Evolutionary conservation across 2,113 vertebrate genomes (phyloP), one percentile per base, ranked within the genome.

Genomic region (Coreoperca whiteheadi): DNA sequence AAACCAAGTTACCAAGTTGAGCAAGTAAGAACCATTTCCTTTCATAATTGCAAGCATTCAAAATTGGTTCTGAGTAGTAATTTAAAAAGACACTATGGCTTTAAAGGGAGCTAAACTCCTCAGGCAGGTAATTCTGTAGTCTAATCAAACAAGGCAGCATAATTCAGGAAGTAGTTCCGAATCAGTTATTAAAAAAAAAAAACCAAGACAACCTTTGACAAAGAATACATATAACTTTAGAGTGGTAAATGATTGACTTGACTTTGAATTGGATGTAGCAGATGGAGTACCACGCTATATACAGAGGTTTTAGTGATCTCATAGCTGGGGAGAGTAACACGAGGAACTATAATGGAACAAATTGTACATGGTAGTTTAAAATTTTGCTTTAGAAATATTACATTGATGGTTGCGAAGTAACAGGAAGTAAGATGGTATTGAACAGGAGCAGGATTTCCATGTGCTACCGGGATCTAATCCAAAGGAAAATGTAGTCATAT

Each of bases 401-500:
- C 10, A 30, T 18, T 28, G 37, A 54, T 53, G 15, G 32, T 8
- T 43, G 9, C 23, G 48, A 37, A 48, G 21, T 39, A 32, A 48
- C 32, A 56, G 57, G 51, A 61, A 50, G 14, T 10, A 43, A 18
- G 65, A 18, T 51, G 51, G 72, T 18, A 14, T 2, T 39, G 2
- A 57, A 73, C 59, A 65, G 16, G 18, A 54, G 56, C n/a, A 48
- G 50, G 74, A 61, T 75, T 76, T 72, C 74, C 21, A 37, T n/a
- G 41, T 51, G 57, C 28, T 67, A 77, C 48, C 63, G 48, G 69
- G 64, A 78, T 54, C 34, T 23, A 18, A 59, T 73, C 77, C 59
- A 87, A 68, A 63, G 60, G 65, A 69, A 83, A 80, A 83, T 34
- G 4, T 5, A 69, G 69, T 82, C 37, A 60, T 25, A 46, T 51